phyloP scores from a whole-genome alignment of 2,888 invertebrate species.

The Hipparchia semele region DNA sequence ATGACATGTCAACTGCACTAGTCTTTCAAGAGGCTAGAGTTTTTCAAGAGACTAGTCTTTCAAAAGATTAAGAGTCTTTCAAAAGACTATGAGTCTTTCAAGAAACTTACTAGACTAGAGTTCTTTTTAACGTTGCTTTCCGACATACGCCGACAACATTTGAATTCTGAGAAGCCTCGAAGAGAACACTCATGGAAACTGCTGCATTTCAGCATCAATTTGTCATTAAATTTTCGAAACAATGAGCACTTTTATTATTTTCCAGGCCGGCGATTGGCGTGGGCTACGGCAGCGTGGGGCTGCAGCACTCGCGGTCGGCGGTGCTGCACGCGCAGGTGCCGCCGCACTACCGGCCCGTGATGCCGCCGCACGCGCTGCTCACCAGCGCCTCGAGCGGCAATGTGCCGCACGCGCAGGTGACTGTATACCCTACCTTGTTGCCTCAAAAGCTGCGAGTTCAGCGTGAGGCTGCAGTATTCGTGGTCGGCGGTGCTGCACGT shows the following conservation, averaged over 20 bases:
- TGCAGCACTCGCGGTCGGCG: slow-evolving; percentile 89
- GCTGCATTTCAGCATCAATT: no score
- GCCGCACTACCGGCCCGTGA: slow-evolving; percentile 76
- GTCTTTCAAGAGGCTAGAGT: no score
- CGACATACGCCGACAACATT: no score
- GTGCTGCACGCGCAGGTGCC: slow-evolving; percentile 86
- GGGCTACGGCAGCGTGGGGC: slow-evolving; percentile 72
- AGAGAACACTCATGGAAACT: no score
- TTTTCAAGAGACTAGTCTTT: no score
- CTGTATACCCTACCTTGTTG: background rate
- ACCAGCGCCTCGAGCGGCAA: slow-evolving; percentile 86
- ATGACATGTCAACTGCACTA: no score
- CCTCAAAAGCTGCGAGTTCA: slow-evolving; percentile 54
- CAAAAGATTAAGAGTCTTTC: no score
- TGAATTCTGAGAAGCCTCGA: no score
- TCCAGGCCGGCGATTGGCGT: slow-evolving; percentile 74
- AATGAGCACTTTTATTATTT: background rate
- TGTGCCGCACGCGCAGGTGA: slow-evolving; percentile 80
- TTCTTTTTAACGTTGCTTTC: no score
- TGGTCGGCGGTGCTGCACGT: slow-evolving; percentile 89
- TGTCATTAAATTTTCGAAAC: no score
- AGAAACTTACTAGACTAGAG: no score
- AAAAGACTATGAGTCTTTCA: no score
- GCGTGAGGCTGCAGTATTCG: slow-evolving; percentile 85
- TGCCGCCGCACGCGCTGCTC: slow-evolving; percentile 75